Evolutionary conservation across 2,888 invertebrate species (phyloP).

Genomic region (Drosophila paranaensis): DNA sequence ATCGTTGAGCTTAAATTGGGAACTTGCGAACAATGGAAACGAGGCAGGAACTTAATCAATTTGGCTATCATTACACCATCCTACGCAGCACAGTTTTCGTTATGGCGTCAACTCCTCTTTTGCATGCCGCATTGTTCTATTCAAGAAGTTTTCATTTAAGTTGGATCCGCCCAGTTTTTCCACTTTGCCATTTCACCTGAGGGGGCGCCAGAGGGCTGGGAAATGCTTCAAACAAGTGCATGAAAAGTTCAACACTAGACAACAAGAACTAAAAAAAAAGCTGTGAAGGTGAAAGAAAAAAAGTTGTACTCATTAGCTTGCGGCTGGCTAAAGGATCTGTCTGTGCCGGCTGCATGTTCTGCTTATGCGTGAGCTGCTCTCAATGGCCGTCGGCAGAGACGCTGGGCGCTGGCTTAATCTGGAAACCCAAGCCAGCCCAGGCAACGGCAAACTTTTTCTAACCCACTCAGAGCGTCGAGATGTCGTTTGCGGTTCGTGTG

Average conservation of each 20-base stretch:
- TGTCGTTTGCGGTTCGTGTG: slow-evolving; percentile 56
- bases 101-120: slow-evolving; percentile 10
- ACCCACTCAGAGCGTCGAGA: slow-evolving; percentile 42
- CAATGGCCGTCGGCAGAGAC: slow-evolving; percentile 36
- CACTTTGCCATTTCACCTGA: slow-evolving; percentile 20
- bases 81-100: slow-evolving; percentile 4
- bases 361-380: slow-evolving; percentile 66
- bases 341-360: slow-evolving; percentile 33
- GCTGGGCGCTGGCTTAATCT: slow-evolving; percentile 42
- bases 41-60: slow-evolving; percentile 42
- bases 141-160: slow-evolving; percentile 42
- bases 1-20: neutral
- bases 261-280: slow-evolving; percentile 27
- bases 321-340: slow-evolving; percentile 37
- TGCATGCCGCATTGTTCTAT: slow-evolving; percentile 36
- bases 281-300: slow-evolving; percentile 28
- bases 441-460: slow-evolving; percentile 58
- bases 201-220: neutral
- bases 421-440: slow-evolving; percentile 16
- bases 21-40: slow-evolving; percentile 2
- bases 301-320: slow-evolving; percentile 74
- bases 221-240: slow-evolving; percentile 45
- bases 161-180: slow-evolving; percentile 16
- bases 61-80: slow-evolving; percentile 29
- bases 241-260: slow-evolving; percentile 40